Base-by-base conservation (phyloP, 2,888 invertebrate species). In the Tubulanus polymorphus region DNA sequence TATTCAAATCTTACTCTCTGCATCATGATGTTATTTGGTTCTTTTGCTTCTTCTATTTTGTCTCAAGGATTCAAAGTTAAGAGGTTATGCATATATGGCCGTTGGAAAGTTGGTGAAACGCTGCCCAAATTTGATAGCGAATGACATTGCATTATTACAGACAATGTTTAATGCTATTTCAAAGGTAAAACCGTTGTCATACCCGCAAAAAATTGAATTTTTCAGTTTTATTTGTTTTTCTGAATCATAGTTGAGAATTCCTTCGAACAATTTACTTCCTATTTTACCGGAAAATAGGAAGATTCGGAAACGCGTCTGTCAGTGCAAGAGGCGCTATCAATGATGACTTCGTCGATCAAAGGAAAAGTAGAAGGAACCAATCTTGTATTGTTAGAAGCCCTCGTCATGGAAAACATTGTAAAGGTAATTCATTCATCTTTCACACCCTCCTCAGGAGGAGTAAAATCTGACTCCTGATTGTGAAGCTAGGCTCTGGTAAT, bases 381-480 rank as follows among this genome's bases (percentile, higher is more conserved):
- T 54, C 64, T 67, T 52, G 72, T 70, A 61, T 71, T 85, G 47
- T 79, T 87, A 73, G 82, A 85, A 67, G 86, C 86, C n/a, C 80
- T 89, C 66, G 79, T 88, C 20, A 84, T 89, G 73, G 83, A 87
- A 78, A 86, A 89, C 81, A 86, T 91, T 72, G 84, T 88, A 80
- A 85, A 86, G 35, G 87, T 88, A 54, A 18, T n/a, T 32, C n/a
- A 32, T 10, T 12, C 35, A 12, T 12, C 35, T 32, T 32, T 32
- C n/a, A n/a, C n/a, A n/a, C n/a, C n/a, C n/a, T n/a, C n/a, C n/a
- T n/a, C n/a, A n/a, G n/a, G n/a, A n/a, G n/a, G n/a, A n/a, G n/a
- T n/a, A n/a, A n/a, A n/a, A n/a, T n/a, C n/a, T n/a, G n/a, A n/a
- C n/a, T n/a, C n/a, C n/a, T n/a, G n/a, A n/a, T n/a, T n/a, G n/a